Evolutionary conservation across 2,888 invertebrate species (phyloP).

Genomic region (Thymelicus lineola): DNA sequence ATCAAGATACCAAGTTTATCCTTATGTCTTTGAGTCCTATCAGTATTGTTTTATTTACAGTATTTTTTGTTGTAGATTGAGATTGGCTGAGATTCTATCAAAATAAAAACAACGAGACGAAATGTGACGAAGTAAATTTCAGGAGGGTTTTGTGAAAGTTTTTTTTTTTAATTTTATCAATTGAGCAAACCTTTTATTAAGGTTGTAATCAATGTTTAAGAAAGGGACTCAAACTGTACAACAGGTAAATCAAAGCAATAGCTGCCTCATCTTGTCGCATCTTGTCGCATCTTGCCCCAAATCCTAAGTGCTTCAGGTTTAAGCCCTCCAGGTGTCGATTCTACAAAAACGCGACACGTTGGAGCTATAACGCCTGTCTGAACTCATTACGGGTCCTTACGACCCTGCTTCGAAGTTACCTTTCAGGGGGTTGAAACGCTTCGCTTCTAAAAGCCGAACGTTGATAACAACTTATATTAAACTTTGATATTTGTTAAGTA

Average conservation of each 20-base stretch:
- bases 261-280: constrained; percentile 41
- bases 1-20: too few species aligned
- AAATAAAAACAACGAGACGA: too few species aligned
- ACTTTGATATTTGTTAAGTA: not conserved
- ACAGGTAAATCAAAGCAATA: constrained; percentile 15
- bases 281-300: constrained; percentile 50
- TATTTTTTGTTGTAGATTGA: too few species aligned
- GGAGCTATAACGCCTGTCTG: constrained; percentile 73
- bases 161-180: constrained; percentile 3
- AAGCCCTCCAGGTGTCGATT: constrained; percentile 62
- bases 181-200: too few species aligned
- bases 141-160: not conserved
- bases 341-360: constrained; percentile 71
- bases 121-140: too few species aligned
- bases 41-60: too few species aligned
- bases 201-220: too few species aligned
- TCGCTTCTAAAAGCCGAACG: constrained; percentile 12
- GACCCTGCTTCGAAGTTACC: constrained; percentile 45
- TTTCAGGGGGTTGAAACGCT: constrained; percentile 35
- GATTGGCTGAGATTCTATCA: too few species aligned
- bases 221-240: constrained; percentile 3
- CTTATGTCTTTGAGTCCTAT: too few species aligned
- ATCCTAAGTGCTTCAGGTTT: constrained; percentile 74
- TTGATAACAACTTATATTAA: not conserved
- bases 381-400: constrained; percentile 62